Base-by-base conservation (phyloP, 2,888 invertebrate genomes). In the Eutolmus rufibarbis region DNA sequence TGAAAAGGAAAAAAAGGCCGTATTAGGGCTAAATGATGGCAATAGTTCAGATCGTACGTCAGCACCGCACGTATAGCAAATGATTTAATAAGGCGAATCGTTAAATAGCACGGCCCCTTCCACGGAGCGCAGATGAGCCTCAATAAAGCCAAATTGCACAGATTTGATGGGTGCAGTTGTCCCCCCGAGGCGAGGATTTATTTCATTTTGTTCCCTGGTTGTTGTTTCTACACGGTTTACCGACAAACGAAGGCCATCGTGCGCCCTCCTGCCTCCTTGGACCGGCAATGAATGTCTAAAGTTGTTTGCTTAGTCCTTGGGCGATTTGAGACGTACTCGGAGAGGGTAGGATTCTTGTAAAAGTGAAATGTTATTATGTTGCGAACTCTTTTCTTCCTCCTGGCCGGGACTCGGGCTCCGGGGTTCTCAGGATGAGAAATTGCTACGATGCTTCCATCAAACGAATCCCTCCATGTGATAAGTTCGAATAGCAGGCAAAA, bases 401-500 rank as follows among this genome's bases (percentile, higher is more conserved):
- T 86, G 23, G n/a, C 66, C n/a, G 2, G 31, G 31, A 31, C 77
- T 28, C 3, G 9, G 19, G 66, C 77, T 28, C 16, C 37, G 16
- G 19, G 37, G 19, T 86, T 74, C 23, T 74, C 34, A 86, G 76
- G 86, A 86, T 77, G 76, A 86, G 76, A 77, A 51, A 76, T 77
- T 56, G 76, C 77, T 77, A 86, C 37, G 51, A 86, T 86, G 31
- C 77, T 86, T 77, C 76, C 78, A 86, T 86, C 86, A 78, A 79
- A 79, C 57, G 34, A 77, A 86, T 51, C 40, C 77, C 77, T 87
- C 86, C 86, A 88, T 88, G 88, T 88, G 88, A 88, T 88, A 81
- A 87, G 87, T 88, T 88, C 87, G 84, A 87, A 88, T 88, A 88
- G 87, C 43, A 46, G 87, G 85, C 86, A 87, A 91, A 90, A 91